These are phyloP conservation scores for Serinus canaria DNA, from an alignment of 2,113 vertebrate species.

Conservation along the genomic window DNA sequence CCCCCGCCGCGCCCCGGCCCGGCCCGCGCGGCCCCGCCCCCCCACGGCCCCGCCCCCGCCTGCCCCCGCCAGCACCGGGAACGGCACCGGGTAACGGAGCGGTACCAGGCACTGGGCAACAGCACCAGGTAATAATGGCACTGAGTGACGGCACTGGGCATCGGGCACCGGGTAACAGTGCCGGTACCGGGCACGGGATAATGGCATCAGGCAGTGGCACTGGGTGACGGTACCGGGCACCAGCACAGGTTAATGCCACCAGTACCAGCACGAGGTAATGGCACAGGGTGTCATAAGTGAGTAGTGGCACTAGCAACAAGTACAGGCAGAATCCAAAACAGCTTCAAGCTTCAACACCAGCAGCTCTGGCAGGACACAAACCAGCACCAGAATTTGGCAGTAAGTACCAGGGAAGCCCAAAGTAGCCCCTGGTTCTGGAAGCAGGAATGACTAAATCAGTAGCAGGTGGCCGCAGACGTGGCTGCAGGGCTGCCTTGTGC, in stretches of 20 bases:
- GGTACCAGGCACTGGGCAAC: neutral
- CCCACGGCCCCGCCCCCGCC: neutral
- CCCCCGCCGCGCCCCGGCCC: too few relatives aligned
- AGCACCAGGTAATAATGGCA: neutral
- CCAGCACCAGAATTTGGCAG: neutral
- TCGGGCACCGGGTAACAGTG: neutral
- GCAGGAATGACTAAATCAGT: neutral
- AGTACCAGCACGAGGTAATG: neutral
- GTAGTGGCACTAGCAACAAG: neutral
- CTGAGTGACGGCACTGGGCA: neutral
- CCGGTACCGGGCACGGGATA: neutral
- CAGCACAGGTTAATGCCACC: neutral
- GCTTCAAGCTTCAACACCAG: neutral
- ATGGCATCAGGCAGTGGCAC: neutral
- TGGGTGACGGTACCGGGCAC: neutral
- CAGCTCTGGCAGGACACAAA: neutral
- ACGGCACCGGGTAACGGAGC: neutral
- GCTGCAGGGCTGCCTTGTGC: neutral
- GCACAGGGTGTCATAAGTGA: neutral
- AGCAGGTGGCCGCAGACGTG: rapidly evolving
- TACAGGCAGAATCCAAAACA: neutral
- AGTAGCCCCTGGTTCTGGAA: neutral
- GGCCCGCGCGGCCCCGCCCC: neutral
- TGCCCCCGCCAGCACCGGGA: neutral
- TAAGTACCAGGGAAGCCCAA: neutral